phyloP scores from a whole-genome alignment of 2,113 vertebrate species.

The Vicugna pacos region DNA sequence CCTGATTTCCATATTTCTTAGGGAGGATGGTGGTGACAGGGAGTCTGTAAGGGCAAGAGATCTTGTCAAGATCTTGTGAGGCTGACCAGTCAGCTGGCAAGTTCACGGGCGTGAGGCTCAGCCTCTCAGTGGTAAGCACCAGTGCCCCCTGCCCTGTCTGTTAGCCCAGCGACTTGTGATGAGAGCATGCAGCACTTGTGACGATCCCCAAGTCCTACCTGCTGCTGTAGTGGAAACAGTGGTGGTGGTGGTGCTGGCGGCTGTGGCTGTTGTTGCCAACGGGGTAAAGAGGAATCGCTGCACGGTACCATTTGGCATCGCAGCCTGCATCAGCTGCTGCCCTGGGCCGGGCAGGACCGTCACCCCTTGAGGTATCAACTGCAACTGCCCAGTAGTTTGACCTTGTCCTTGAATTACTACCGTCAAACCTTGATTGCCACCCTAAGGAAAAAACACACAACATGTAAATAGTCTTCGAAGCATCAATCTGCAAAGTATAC shows the following conservation, averaged over 20 bases:
- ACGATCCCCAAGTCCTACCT: constrained; percentile 85
- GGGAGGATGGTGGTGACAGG: neutral
- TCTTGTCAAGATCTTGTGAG: neutral
- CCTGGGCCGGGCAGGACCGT: constrained; percentile 96
- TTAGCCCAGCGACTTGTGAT: neutral
- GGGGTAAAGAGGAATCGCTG: constrained; percentile 99
- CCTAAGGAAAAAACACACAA: constrained; percentile 84
- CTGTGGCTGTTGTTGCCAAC: constrained; percentile 87
- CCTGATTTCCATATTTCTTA: neutral
- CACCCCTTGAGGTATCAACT: constrained; percentile 97
- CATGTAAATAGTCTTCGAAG: neutral
- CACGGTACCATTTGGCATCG: constrained; percentile 98
- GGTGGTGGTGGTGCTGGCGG: constrained; percentile 87
- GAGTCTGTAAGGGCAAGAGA: neutral
- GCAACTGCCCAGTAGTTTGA: constrained; percentile 98
- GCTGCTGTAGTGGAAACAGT: constrained; percentile 91
- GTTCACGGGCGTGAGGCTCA: neutral
- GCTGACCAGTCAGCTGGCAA: neutral
- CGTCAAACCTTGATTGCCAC: constrained; percentile 96
- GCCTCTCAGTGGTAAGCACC: neutral
- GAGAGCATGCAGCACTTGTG: neutral
- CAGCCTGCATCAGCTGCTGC: constrained; percentile 99
- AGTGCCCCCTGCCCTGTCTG: neutral
- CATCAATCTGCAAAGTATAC: neutral
- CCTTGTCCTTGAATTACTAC: constrained; percentile 99